Evolutionary conservation across 2,797 vertebrate genomes (phyloP), one percentile per base, ranked within the genome.

Genomic region (Pempheris klunzingeri): DNA sequence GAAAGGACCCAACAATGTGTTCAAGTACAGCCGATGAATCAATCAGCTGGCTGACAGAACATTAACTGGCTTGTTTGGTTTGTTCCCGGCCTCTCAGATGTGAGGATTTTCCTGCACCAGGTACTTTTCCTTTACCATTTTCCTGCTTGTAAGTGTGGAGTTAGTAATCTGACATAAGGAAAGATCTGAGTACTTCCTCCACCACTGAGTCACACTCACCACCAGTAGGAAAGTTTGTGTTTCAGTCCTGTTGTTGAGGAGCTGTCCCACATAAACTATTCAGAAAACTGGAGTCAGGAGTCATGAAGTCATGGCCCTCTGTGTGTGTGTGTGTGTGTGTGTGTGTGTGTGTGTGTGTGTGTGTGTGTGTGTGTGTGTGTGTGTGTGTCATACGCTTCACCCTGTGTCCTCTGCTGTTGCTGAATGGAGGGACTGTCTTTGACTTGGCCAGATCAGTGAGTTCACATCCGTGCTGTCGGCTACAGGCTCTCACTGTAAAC

Each of bases 351-450:
- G 22, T 24, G 20, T 26, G 32, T 38, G 32, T 41, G 49, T 47
- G 28, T 44, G 13, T 46, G 39, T 53, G 38, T 64, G 63, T 50
- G 59, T 7, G 12, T 44, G 30, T 44, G 14, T 4, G 28, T 50
- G 39, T n/a, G 44, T 11, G 28, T 41, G 83, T 85, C 73, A 74
- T 67, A 80, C 18, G 73, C 69, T 71, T 83, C 72, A 77, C 36
- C 54, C 64, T 62, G 71, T 64, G 69, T 81, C 71, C 75, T 58
- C 71, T 55, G 44, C 77, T 53, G 36, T 49, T 46, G 2, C 62
- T 89, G 75, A 90, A 89, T 85, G 78, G 82, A 81, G 15, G 28
- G 73, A 89, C 83, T 89, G 85, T 86, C 79, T 82, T 4, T 80
- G 74, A 72, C 52, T 84, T 39, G 82, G 78, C 65, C 78, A 39